Evolutionary conservation across 2,113 vertebrate species (phyloP).

Genomic region (Pycnonotus jocosus): DNA sequence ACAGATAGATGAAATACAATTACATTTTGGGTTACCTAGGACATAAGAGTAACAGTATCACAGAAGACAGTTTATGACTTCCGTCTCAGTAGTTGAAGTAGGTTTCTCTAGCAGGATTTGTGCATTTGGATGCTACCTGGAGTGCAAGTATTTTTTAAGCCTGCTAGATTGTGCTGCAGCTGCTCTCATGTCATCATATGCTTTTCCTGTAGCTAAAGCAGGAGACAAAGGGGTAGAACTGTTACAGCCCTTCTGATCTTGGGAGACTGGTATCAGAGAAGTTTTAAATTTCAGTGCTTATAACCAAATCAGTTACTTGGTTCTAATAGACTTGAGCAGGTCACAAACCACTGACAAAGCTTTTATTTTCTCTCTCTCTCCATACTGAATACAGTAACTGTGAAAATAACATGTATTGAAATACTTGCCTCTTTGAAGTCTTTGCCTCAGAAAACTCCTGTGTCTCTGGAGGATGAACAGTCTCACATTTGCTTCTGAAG

Average conservation of each 20-base stretch:
- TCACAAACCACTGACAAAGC: neutral
- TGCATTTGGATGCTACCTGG: neutral
- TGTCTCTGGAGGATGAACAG: neutral
- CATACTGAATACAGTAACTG: neutral
- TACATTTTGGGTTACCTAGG: neutral
- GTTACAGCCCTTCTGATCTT: neutral
- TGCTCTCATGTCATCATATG: rapidly evolving
- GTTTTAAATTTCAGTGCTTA: rapidly evolving
- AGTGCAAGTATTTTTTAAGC: neutral
- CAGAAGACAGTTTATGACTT: neutral
- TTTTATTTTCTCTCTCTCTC: neutral
- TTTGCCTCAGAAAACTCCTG: neutral
- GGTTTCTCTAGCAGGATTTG: neutral
- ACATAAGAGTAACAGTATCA: neutral
- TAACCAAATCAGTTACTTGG: neutral
- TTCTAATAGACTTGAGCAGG: neutral
- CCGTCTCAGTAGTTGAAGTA: neutral
- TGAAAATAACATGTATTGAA: neutral
- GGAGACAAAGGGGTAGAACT: neutral
- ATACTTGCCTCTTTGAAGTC: neutral
- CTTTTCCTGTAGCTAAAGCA: neutral
- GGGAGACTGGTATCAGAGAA: neutral
- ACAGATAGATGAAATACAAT: neutral
- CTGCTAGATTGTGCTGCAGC: neutral
- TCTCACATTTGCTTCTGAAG: neutral